phyloP scores from a whole-genome alignment of 2,888 invertebrate genomes.

The Acronicta alni region DNA sequence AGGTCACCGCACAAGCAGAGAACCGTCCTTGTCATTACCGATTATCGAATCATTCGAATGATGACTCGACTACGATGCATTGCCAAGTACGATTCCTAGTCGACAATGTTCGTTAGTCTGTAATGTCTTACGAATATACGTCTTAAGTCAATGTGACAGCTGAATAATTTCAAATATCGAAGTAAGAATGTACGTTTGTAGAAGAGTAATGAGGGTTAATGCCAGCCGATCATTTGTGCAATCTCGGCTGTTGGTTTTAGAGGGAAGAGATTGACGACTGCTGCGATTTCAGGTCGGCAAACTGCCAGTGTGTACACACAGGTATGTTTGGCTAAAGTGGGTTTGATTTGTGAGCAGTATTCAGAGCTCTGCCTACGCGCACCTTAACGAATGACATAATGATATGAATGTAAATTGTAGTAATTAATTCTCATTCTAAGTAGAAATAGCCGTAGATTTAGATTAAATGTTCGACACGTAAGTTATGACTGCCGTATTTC shows the following conservation, averaged over 20 bases:
- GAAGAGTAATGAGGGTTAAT: slow-evolving; percentile 84
- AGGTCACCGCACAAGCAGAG: slow-evolving; percentile 73
- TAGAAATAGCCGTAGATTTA: slow-evolving; percentile 52
- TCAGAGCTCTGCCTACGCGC: slow-evolving; percentile 70
- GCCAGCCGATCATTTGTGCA: slow-evolving; percentile 82
- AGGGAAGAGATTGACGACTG: slow-evolving; percentile 78
- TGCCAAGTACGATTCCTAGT: slow-evolving; percentile 67
- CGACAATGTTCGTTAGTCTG: slow-evolving; percentile 60
- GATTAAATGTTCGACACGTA: slow-evolving; percentile 50
- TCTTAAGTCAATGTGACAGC: slow-evolving; percentile 51
- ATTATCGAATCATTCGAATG: slow-evolving; percentile 82
- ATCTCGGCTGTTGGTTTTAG: slow-evolving; percentile 85
- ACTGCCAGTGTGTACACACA: slow-evolving; percentile 65
- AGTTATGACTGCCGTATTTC: slow-evolving; percentile 45
- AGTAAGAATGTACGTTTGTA: slow-evolving; percentile 59
- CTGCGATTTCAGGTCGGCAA: slow-evolving; percentile 75
- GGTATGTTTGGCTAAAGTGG: slow-evolving; percentile 72
- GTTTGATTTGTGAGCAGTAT: slow-evolving; percentile 76
- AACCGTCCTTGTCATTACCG: slow-evolving; percentile 74
- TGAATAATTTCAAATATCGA: slow-evolving; percentile 55
- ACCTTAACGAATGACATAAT: slow-evolving; percentile 69
- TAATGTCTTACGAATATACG: slow-evolving; percentile 51
- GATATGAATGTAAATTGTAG: slow-evolving; percentile 69
- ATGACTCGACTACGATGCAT: slow-evolving; percentile 65
- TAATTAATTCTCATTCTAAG: slow-evolving; percentile 67